Percentiles rank a stretch among this genome's conserved stretches.
Evolutionary conservation across 2,888 invertebrate species (phyloP).

Genomic region (Neoitamus cyanurus): DNA sequence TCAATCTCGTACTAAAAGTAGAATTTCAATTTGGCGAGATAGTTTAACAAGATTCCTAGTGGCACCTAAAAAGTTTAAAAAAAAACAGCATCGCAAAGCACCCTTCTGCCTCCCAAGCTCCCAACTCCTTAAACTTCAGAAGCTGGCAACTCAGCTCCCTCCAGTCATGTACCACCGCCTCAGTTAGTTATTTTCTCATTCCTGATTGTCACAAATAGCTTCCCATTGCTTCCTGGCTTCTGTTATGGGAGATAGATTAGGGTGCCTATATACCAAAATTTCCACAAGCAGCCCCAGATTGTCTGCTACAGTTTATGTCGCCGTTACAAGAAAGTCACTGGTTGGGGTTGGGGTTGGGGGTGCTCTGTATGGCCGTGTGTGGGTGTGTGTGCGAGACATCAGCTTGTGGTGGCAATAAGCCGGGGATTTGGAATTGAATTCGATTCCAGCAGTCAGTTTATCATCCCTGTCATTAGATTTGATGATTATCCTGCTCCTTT

Average conservation of each 20-base stretch:
- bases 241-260: constrained; percentile 26
- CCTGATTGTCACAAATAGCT: constrained; percentile 15
- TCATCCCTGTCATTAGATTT: constrained; percentile 43
- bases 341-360: not conserved
- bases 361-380: not conserved
- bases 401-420: constrained; percentile 28
- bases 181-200: constrained; percentile 24
- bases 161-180: not conserved
- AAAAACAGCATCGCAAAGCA: not conserved
- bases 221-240: not conserved
- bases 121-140: not conserved
- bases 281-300: constrained; percentile 3
- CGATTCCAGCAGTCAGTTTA: constrained; percentile 34
- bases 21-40: not conserved
- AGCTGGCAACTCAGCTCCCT: constrained; percentile 12
- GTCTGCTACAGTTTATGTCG: constrained; percentile 32
- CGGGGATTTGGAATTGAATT: constrained; percentile 45
- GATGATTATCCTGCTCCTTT: constrained; percentile 19
- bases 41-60: not conserved
- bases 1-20: not conserved
- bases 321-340: not conserved
- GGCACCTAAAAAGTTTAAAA: not conserved
- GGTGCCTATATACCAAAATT: constrained; percentile 38
- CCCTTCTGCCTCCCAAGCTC: not conserved
- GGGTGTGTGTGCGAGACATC: not conserved